A percentile compares a stretch with the other conserved stretches of the same genome.
Conservation (phyloP, 2,113 vertebrate genomes). For the Bucco capensis region DNA sequence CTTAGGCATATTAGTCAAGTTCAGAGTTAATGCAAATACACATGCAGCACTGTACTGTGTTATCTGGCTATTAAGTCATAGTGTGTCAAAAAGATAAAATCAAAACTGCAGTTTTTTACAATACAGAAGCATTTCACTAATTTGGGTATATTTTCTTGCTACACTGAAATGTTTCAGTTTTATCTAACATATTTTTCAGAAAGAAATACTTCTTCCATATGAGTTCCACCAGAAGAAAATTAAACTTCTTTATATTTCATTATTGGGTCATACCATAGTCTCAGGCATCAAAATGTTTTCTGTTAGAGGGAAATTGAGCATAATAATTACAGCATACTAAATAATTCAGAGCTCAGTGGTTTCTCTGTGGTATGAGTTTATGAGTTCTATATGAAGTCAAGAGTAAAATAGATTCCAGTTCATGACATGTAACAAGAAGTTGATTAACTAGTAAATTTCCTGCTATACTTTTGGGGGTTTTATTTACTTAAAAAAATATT, state of each 20-base stretch:
- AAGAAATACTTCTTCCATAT: not conserved
- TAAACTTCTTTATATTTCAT: not conserved
- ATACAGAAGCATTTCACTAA: not conserved
- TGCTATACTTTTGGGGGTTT: not conserved
- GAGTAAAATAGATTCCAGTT: not conserved
- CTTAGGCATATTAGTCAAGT: not conserved
- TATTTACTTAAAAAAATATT: not conserved
- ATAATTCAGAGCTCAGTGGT: not conserved
- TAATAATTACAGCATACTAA: not conserved
- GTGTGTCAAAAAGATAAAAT: not conserved
- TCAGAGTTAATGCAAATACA: not conserved
- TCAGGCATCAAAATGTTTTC: not conserved
- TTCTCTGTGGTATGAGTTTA: not conserved
- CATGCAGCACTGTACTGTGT: not conserved
- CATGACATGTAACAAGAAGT: not conserved
- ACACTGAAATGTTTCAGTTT: not conserved
- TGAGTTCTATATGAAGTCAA: not conserved
- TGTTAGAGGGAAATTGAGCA: not conserved
- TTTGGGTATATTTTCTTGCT: not conserved
- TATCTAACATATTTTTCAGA: not conserved
- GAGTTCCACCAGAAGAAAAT: not conserved
- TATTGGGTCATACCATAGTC: not conserved
- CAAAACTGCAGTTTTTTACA: not conserved
- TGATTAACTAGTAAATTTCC: not conserved
- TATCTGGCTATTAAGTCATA: not conserved